These are phyloP conservation scores for Gallinago media DNA, from an alignment of 2,113 vertebrate species.

Conservation along the genomic window DNA sequence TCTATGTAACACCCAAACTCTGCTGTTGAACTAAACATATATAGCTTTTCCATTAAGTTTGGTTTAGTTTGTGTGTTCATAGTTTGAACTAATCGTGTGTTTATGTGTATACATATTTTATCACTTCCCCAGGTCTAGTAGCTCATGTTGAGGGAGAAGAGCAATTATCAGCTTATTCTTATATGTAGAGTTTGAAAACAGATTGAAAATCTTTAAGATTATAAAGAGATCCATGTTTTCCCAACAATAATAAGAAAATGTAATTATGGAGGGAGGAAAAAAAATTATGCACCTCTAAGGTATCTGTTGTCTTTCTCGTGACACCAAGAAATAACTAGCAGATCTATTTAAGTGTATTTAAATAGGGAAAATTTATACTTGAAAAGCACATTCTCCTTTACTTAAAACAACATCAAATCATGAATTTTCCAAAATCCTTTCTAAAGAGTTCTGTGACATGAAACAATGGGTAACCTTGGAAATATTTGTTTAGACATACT, in stretches of 20 bases:
- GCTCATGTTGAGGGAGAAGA: neutral
- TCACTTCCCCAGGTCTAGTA: neutral
- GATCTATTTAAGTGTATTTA: neutral
- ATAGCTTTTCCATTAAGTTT: neutral
- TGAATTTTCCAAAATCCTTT: neutral
- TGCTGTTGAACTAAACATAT: neutral
- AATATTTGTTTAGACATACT: neutral
- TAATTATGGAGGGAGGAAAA: neutral
- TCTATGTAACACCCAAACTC: neutral
- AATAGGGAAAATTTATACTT: neutral
- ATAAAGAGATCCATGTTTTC: neutral
- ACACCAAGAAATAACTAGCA: neutral
- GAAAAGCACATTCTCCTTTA: neutral
- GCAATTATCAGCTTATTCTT: neutral
- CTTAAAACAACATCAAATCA: neutral
- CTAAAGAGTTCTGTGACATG: neutral
- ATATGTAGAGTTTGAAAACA: neutral
- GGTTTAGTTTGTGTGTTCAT: neutral
- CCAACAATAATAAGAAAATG: neutral
- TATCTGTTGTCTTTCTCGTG: neutral
- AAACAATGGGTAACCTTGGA: neutral
- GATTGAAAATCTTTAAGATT: neutral
- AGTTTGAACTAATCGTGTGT: neutral
- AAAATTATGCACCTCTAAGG: neutral
- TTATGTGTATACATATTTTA: neutral